These are phyloP conservation scores for Tinamus major DNA, from an alignment of 2,797 vertebrate genomes.

Conservation along the genomic window DNA sequence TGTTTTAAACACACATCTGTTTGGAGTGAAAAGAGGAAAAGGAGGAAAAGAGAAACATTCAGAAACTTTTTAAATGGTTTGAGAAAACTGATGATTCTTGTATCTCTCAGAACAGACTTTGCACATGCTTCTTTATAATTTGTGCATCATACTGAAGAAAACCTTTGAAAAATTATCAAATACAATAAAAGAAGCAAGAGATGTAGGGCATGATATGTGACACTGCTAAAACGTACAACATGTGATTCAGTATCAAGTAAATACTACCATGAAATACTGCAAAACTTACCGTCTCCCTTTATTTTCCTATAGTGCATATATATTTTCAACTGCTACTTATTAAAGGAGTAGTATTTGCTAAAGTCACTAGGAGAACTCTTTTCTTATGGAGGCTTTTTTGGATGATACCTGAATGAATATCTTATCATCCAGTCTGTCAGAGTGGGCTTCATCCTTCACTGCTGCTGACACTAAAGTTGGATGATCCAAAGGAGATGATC, in stretches of 20 bases:
- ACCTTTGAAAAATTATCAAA: background rate
- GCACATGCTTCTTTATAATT: background rate
- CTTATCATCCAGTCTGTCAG: background rate
- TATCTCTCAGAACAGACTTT: background rate
- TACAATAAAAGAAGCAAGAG: background rate
- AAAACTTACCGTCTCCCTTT: background rate
- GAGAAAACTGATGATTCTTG: background rate
- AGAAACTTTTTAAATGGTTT: background rate
- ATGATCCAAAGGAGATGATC: background rate
- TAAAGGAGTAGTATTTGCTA: background rate
- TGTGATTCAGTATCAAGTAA: background rate
- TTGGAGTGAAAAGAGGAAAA: background rate
- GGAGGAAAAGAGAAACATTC: background rate
- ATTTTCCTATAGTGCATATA: background rate
- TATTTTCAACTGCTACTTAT: background rate
- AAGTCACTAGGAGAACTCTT: background rate
- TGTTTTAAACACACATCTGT: constrained; percentile 38
- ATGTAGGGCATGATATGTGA: background rate
- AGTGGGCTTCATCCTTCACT: background rate
- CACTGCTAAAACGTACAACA: background rate
- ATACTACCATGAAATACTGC: background rate
- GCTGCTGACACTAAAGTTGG: background rate
- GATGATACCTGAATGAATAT: background rate
- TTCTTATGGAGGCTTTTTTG: background rate
- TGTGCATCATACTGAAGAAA: background rate